Base-by-base conservation (phyloP, 64 coral and sea anemone species). In the Hydrozoanthus tunicans region DNA sequence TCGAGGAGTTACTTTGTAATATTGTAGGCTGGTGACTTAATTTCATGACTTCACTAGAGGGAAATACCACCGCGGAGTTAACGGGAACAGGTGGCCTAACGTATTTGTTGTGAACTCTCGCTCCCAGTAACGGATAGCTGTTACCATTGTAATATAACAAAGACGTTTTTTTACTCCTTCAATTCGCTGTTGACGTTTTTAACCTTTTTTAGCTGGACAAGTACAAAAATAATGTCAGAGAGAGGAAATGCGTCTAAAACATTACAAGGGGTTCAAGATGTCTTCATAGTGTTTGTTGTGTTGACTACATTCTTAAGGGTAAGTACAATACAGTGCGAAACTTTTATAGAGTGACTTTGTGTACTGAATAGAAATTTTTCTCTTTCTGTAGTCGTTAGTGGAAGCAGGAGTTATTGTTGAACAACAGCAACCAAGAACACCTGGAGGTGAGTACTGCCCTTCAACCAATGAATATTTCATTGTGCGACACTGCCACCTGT, bases 401-500 rank as follows among this genome's bases (percentile, higher is more conserved):
- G 53, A 56, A 74, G 51, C 53, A 56, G 59, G 55, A 74, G 32
- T 88, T 13, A 75, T 12, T 74, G 56, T 15, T 32, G 56, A 25
- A 51, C 23, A 11, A 26, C 10, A 62, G 26, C 68, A 59, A 56
- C 84, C 43, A 56, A 86, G 66, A 1, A 88, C 13, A 3, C 74
- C 11, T 55, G 32, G 54, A 58, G 84, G 84, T 88, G 69, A 88
- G 84, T 17, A 56, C 58, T 6, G 25, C 64, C 9, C 17, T 17
- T 53, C 6, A 7, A 53, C 60, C 65, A 25, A 82, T 82, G 27
- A 82, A 82, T 82, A 53, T 82, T 82, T 82, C 80, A 82, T 82
- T 64, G 12, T 6, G 80, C 65, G 59, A 81, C 17, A 56, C 6
- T 55, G 26, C 84, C 84, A 88, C 84, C 84, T 58, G 84, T 73